A percentile compares a stretch with the other conserved stretches of the same genome.
Evolutionary conservation across 2,797 vertebrate species (phyloP).

Genomic region (Yasuhikotakia modesta): DNA sequence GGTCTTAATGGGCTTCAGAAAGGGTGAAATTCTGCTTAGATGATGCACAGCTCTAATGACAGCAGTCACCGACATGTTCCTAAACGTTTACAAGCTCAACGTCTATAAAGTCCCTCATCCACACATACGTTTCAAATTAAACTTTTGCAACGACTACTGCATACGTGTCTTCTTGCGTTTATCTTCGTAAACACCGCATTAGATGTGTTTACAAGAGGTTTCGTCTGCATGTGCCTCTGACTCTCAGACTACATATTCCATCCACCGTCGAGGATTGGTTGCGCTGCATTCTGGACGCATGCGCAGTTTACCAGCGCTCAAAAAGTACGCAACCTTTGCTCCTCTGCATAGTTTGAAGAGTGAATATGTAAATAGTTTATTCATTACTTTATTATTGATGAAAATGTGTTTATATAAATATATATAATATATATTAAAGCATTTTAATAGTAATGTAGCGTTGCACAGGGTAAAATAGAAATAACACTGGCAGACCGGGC

Average conservation of each 20-base stretch:
- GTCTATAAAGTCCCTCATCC: constrained; percentile 18
- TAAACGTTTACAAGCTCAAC: background rate
- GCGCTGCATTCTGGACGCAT: background rate
- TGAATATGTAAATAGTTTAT: no score
- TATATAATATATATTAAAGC: no score
- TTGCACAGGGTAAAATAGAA: no score
- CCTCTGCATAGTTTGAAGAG: no score
- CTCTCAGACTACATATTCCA: background rate
- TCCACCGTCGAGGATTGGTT: background rate
- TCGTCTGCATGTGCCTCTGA: no score
- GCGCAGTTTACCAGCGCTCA: background rate
- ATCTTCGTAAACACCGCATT: no score
- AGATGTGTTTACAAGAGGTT: no score
- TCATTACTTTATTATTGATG: no score
- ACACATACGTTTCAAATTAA: background rate
- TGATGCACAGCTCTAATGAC: constrained; percentile 6
- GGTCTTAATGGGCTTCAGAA: constrained; percentile 7
- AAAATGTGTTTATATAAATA: no score
- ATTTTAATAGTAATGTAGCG: no score
- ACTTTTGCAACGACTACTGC: background rate
- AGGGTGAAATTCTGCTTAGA: background rate
- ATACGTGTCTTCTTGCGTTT: background rate
- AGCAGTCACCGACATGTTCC: constrained; percentile 33
- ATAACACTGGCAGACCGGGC: no score
- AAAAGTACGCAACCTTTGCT: background rate